These are phyloP conservation scores for Gymnobelideus leadbeateri DNA, from an alignment of 2,113 vertebrate species.

Conservation along the genomic window DNA sequence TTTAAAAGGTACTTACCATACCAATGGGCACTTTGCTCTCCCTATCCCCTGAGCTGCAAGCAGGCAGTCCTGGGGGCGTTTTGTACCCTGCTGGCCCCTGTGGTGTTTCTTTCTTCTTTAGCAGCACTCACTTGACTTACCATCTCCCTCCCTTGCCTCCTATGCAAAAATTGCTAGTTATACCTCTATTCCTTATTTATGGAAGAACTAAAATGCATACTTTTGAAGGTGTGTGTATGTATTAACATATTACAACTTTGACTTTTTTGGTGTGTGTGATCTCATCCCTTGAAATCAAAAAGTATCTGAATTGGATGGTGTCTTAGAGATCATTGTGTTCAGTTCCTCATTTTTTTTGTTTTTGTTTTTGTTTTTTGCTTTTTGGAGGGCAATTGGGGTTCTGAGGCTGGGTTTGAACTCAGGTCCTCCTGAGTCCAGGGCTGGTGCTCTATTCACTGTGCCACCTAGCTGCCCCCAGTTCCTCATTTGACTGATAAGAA, in stretches of 20 bases:
- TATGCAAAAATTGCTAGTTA: background rate
- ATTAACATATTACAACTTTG: background rate
- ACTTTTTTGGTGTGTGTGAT: background rate
- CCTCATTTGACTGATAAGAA: too few species aligned
- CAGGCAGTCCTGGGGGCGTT: background rate
- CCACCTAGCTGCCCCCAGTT: too few species aligned
- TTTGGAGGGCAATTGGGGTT: too few species aligned
- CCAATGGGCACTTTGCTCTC: background rate
- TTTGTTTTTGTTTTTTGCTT: too few species aligned
- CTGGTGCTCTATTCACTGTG: too few species aligned
- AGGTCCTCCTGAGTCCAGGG: too few species aligned
- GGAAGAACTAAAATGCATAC: too few species aligned
- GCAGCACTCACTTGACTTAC: background rate
- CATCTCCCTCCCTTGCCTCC: too few species aligned
- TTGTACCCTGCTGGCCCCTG: background rate
- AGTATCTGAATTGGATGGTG: background rate
- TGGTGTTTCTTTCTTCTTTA: background rate
- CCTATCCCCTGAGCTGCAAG: background rate
- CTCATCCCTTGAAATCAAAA: background rate
- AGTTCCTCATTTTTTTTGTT: too few species aligned
- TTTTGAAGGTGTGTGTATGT: background rate
- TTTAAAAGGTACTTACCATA: background rate
- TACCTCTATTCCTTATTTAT: background rate
- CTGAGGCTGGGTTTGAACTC: too few species aligned
- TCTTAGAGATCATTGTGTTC: background rate